Conservation (phyloP, 2,797 vertebrate genomes). For the Graptemys geographica region DNA sequence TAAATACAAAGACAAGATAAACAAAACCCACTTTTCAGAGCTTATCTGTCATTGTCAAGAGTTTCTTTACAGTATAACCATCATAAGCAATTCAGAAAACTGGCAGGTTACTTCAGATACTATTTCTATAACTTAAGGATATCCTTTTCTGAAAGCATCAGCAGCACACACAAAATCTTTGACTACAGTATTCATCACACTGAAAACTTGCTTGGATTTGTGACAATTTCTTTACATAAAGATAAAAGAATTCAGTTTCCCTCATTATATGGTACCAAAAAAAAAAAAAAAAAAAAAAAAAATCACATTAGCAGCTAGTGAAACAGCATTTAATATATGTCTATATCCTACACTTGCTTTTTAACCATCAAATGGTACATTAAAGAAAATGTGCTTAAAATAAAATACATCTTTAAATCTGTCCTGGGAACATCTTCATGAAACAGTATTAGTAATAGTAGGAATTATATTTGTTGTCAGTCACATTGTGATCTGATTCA, state of each 20-base stretch:
- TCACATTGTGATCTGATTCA: background rate
- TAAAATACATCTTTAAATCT: background rate
- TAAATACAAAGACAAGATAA: conserved; percentile 72
- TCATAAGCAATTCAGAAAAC: conserved; percentile 48
- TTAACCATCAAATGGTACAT: background rate
- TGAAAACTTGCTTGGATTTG: conserved; percentile 43
- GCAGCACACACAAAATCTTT: conserved; percentile 4
- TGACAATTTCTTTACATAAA: conserved; percentile 43
- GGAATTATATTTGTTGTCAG: fast-evolving
- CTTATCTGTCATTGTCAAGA: conserved; percentile 78
- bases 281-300: too few species aligned
- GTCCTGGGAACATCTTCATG: background rate
- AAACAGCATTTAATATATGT: background rate
- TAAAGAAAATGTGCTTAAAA: background rate
- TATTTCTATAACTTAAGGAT: conserved; percentile 41
- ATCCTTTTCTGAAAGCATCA: conserved; percentile 29
- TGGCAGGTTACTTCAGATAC: conserved; percentile 50
- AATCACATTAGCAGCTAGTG: background rate
- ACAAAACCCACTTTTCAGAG: conserved; percentile 55
- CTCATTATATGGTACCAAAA: fast-evolving
- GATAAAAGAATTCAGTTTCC: conserved; percentile 5
- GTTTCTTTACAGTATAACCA: conserved; percentile 60
- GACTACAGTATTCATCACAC: conserved; percentile 32
- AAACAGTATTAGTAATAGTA: fast-evolving
- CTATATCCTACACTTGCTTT: background rate